A percentile compares a stretch with the other conserved stretches of the same genome.
phyloP scores from a whole-genome alignment of 2,888 invertebrate species.

The Callyntrura guangdongensis region DNA sequence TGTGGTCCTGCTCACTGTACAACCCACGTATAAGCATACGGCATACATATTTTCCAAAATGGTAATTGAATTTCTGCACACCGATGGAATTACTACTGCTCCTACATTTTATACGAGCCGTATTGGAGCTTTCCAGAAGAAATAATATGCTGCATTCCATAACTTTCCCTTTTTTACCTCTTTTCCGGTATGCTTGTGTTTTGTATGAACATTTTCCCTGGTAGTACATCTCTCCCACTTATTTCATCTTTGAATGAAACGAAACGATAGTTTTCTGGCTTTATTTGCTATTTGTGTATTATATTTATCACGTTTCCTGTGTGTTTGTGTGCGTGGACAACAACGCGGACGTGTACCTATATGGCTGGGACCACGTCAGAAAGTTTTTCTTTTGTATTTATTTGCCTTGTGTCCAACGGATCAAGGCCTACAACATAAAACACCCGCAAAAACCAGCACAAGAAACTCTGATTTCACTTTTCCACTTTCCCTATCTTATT shows the following conservation, averaged over 20 bases:
- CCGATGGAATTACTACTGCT: slow-evolving; percentile 42
- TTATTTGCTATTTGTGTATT: slow-evolving; percentile 16
- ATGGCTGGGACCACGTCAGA: no score
- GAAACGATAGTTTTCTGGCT: no score
- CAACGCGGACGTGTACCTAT: no score
- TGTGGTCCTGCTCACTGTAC: neutral
- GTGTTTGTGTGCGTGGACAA: no score
- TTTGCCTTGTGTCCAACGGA: neutral
- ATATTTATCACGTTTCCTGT: slow-evolving; percentile 14
- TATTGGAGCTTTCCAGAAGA: slow-evolving; percentile 22
- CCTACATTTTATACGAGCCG: neutral
- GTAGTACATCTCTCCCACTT: no score
- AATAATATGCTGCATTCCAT: slow-evolving; percentile 44
- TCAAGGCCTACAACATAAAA: slow-evolving; percentile 13
- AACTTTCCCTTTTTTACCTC: slow-evolving; percentile 40
- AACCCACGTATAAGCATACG: neutral
- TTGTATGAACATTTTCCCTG: no score
- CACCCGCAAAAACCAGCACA: neutral
- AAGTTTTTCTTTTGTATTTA: slow-evolving; percentile 28
- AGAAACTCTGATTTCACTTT: neutral
- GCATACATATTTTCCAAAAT: slow-evolving; percentile 18
- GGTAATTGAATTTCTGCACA: slow-evolving; percentile 62
- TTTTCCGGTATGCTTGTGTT: no score
- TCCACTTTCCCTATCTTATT: neutral
- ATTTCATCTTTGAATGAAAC: neutral